Evolutionary conservation across 2,113 vertebrate genomes (phyloP), one percentile per base, ranked within the genome.

Genomic region (Sakesphorus luctuosus): DNA sequence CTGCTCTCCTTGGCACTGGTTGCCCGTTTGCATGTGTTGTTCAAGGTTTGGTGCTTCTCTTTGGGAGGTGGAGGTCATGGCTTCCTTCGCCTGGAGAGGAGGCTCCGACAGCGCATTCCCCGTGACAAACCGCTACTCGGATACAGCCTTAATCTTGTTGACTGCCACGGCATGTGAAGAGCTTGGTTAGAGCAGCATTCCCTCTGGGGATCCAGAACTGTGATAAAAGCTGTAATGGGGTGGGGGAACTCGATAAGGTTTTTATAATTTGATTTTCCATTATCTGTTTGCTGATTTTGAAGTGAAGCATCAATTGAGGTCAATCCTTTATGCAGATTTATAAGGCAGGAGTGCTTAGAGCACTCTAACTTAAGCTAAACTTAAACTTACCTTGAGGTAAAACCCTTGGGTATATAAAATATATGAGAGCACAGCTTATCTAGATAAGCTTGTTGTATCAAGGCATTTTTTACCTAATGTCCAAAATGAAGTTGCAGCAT

Each of bases 231-330:
- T 31, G 12, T 76, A 82, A 87, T 58, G 62, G 69, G 91, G 74
- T 74, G 66, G 59, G 40, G 69, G 62, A 89, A 91, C 68, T 72
- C 7, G 3, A 58, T 94, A 84, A 84, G 40, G 33, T 44, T 78
- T 92, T 95, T 87, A 73, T 91, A 79, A 91, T 93, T 91, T 78
- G 65, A 59, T 95, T 94, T 87, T 82, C 74, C 71, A 53, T 87
- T 85, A 91, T 87, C 55, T 40, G 26, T 95, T 91, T 89, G 75
- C 81, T 75, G 82, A 87, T 91, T 94, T 59, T 75, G 71, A 93
- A 94, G 56, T 35, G 58, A 84, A 91, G 47, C 4, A 1, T 65
- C 87, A 93, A 52, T 38, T 79, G 78, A 84, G 84, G 92, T 93
- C 87, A 87, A 76, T 79, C 85, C 59, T 90, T 85, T 52, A 73